Base-by-base conservation (phyloP, 1,140 invertebrate genomes). In the Trissolcus basalis region DNA sequence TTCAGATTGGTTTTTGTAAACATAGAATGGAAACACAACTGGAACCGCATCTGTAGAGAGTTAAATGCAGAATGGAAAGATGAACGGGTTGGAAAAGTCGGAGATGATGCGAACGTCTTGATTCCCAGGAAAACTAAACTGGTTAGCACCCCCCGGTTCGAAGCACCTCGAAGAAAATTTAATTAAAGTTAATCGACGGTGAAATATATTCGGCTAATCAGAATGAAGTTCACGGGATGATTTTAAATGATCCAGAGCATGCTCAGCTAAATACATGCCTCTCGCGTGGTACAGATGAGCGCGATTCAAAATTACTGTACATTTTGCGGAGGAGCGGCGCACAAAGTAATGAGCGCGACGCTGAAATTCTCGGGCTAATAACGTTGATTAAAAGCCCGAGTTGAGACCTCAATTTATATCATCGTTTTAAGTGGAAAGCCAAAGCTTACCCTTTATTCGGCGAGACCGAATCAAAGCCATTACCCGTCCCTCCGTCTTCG, bases 361-460 rank as follows among this genome's bases (percentile, higher is more conserved):
- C 8, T 27, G 12, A 73, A 81, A 80, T 85, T 82, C 69, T 79
- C 55, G 45, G 59, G 69, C 79, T 88, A 87, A 88, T 88, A 86
- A 87, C 78, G 83, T 86, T 87, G 85, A 88, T 88, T 87, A 86
- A 87, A 88, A 85, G 73, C 83, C 72, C 64, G 58, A 64, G 69
- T 33, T 53, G 78, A 83, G 83, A 86, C 84, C 84, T 85, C 85
- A 83, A 86, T 87, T 87, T 86, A 86, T 87, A 87, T 86, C 81
- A 76, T 76, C 72, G 60, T 19, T 61, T 69, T 36, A 39, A 48
- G 35, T 36, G 32, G 19, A 54, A 35, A 49, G 41, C 45, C 58
- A 33, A 33, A 47, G 43, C 64, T 48, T 55, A 61, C 58, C 67
- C 61, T 63, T 71, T 51, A 47, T 49, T 51, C 10, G 10, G 35